Base-by-base conservation (phyloP, 1,140 invertebrate species). In the Drosophila erecta region DNA sequence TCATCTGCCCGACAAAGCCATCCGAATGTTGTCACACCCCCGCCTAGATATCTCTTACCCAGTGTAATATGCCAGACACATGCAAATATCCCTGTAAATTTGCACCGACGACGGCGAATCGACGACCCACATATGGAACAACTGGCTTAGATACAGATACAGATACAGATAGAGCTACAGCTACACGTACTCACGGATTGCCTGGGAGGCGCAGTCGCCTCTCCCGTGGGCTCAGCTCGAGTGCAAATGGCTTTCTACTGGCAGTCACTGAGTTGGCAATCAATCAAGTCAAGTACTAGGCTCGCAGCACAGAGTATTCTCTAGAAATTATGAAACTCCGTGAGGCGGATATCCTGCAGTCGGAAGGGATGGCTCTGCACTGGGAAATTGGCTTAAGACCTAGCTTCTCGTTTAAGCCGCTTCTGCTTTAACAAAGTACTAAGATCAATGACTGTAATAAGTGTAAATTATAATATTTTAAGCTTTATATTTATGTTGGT, bases 311-410 rank as follows among this genome's bases (percentile, higher is more conserved):
- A 20, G 40, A 55, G 46, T 51, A 65, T 56, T 57, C 61, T 67
- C 37, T 43, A 20, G 44, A 76, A 87, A 72, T 86, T 86, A 86
- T 86, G 83, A 87, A 87, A 83, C 76, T 87, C 75, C 71, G 54
- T 47, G 46, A 67, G 46, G 58, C 78, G 81, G 78, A 85, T 70
- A 86, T 85, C 77, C 81, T 85, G 62, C 43, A 74, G 43, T 38
- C 56, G 55, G 49, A 74, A 59, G 12, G 17, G 14, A 12, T 15
- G 6, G 1, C n/a, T 27, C 1, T 3, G 35, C 15, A 58, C 24
- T 24, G 33, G 1, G 4, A 38, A 54, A 17, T 11, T 11, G 14
- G 35, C 7, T 5, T 3, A 8, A 1, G 8, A 22, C 14, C 8
- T 24, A 4, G 17, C 7, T 30, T 30, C 27, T 8, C 7, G 8